Evolutionary conservation across 2,113 vertebrate genomes (phyloP).

Genomic region (Oreochromis niloticus): DNA sequence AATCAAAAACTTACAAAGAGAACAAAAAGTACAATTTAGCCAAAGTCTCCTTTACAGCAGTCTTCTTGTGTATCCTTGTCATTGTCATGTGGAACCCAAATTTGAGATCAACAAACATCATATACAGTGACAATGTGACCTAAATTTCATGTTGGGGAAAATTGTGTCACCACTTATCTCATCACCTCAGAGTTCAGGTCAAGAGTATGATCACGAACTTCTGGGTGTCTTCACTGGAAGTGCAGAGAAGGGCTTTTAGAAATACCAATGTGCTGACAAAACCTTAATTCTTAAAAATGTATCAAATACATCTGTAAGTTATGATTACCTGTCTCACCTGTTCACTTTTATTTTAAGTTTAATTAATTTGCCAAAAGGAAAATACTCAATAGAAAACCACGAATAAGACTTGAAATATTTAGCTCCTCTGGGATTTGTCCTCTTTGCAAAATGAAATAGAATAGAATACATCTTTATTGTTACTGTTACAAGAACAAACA

Average conservation of each 20-base stretch:
- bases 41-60: background rate
- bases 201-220: background rate
- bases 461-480: too few species aligned
- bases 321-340: background rate
- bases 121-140: background rate
- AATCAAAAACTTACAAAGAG: background rate
- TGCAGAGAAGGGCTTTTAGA: background rate
- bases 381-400: background rate
- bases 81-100: background rate
- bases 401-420: too few species aligned
- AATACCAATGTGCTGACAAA: background rate
- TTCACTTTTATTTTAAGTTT: background rate
- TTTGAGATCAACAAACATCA: background rate
- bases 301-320: background rate
- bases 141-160: background rate
- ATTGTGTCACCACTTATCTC: background rate
- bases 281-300: background rate
- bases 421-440: too few species aligned
- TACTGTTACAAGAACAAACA: too few species aligned
- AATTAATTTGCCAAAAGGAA: background rate
- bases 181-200: background rate
- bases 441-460: too few species aligned
- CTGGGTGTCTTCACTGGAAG: background rate
- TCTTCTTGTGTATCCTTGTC: background rate
- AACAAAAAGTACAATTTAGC: background rate